These are phyloP conservation scores for Graphium colonna DNA, from an alignment of 2,888 invertebrate species.

Conservation along the genomic window DNA sequence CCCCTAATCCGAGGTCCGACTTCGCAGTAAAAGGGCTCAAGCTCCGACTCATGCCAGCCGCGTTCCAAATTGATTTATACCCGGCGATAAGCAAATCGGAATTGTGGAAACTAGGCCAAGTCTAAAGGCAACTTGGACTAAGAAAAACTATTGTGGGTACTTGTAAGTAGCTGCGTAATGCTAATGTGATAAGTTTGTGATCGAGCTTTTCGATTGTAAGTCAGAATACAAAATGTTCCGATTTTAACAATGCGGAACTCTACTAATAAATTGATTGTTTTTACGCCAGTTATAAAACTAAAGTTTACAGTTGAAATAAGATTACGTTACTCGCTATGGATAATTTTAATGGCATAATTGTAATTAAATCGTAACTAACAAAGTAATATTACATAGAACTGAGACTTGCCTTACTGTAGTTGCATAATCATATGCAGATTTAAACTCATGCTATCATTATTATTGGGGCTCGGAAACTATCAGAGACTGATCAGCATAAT, in stretches of 20 bases:
- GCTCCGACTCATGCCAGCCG: slow-evolving; percentile 57
- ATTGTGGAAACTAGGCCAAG: slow-evolving; percentile 24
- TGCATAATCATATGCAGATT: no score
- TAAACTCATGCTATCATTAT: slow-evolving; percentile 40
- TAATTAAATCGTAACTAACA: no score
- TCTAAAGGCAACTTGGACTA: slow-evolving; percentile 14
- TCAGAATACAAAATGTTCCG: no score
- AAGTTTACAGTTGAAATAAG: no score
- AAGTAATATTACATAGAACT: no score
- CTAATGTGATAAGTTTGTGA: no score
- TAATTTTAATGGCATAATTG: no score
- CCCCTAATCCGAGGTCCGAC: slow-evolving; percentile 58
- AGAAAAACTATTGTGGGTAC: slow-evolving; percentile 57
- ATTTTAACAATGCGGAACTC: slow-evolving; percentile 15
- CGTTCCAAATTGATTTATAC: slow-evolving; percentile 76
- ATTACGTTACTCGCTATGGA: no score
- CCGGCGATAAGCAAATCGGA: slow-evolving; percentile 64
- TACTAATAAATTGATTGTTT: slow-evolving; percentile 24
- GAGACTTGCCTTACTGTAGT: no score
- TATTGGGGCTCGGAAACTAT: slow-evolving; percentile 73
- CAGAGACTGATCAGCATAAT: slow-evolving; percentile 72
- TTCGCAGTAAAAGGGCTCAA: slow-evolving; percentile 66
- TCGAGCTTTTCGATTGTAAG: slow-evolving; percentile 61
- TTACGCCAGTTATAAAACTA: no score
- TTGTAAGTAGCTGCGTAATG: slow-evolving; percentile 48